phyloP scores from a whole-genome alignment of 2,797 vertebrate genomes.

The Triplophysa yarkandensis region DNA sequence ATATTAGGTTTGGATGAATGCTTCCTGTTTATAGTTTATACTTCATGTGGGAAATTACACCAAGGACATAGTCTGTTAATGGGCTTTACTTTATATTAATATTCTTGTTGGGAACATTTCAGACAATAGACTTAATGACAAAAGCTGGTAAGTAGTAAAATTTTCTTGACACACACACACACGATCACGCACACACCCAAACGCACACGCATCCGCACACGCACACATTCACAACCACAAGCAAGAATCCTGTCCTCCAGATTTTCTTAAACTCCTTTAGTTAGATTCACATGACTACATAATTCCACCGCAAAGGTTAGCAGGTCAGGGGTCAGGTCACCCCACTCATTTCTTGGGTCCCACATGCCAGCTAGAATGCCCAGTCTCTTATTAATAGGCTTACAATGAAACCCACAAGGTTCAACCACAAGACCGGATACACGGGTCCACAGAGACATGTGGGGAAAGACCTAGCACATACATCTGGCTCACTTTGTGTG shows the following conservation, averaged over 20 bases:
- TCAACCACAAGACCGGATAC: slow-evolving; percentile 49
- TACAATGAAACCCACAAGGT: slow-evolving; percentile 42
- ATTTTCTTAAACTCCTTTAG: slow-evolving; percentile 28
- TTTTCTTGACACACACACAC: too few species aligned
- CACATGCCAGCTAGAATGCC: slow-evolving; percentile 37
- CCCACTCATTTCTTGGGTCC: slow-evolving; percentile 6
- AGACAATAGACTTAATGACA: neutral
- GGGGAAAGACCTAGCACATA: slow-evolving; percentile 1
- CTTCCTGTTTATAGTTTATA: slow-evolving; percentile 42
- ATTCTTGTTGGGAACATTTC: neutral
- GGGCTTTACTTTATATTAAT: slow-evolving; percentile 2
- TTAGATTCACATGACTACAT: slow-evolving; percentile 47
- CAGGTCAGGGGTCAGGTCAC: slow-evolving; percentile 41
- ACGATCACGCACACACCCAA: too few species aligned
- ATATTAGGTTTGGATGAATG: slow-evolving; percentile 14
- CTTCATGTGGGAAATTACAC: slow-evolving; percentile 7
- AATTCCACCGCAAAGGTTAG: slow-evolving; percentile 42
- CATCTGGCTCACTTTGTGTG: slow-evolving; percentile 10
- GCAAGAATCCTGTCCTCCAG: slow-evolving; percentile 8
- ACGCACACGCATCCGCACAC: slow-evolving; percentile 4
- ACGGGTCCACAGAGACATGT: slow-evolving; percentile 19
- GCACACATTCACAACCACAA: slow-evolving; percentile 9
- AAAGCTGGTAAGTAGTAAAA: too few species aligned
- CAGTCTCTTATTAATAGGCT: slow-evolving; percentile 43
- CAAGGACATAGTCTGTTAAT: neutral